A percentile compares a stretch with the other conserved stretches of the same genome.
Evolutionary conservation across 2,797 vertebrate genomes (phyloP).

Genomic region (Chiroxiphia lanceolata): DNA sequence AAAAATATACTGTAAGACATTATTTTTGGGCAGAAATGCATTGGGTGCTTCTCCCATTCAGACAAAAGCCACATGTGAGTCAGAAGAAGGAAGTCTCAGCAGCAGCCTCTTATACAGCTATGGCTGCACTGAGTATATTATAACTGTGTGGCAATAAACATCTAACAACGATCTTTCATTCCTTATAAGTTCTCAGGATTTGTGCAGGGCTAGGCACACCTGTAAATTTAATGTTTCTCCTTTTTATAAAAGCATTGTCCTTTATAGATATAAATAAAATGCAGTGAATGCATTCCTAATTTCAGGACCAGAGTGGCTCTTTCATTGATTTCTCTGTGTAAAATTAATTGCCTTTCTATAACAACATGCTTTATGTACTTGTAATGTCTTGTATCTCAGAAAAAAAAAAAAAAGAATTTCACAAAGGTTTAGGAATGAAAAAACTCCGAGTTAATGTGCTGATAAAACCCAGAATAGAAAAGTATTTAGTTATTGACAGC

Average conservation of each 20-base stretch:
- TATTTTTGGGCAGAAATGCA: not conserved
- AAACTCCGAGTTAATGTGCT: not conserved
- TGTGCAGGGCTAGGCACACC: not conserved
- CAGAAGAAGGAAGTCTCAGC: not conserved
- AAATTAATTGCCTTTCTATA: not conserved
- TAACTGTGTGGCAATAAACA: not conserved
- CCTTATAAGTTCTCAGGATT: not conserved
- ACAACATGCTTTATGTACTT: not conserved
- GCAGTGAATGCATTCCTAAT: not conserved
- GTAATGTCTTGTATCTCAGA: not conserved
- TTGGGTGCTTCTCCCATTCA: not conserved
- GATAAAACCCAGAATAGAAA: conserved; percentile 7
- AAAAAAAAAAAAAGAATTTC: not conserved
- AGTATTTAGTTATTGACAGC: conserved; percentile 32
- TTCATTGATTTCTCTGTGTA: not conserved
- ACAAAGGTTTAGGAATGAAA: not conserved
- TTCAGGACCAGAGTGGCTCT: not conserved
- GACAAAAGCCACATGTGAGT: not conserved
- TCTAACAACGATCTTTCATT: not conserved
- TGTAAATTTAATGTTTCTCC: not conserved
- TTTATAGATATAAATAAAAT: not conserved
- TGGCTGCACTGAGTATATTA: not conserved
- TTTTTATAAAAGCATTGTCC: not conserved
- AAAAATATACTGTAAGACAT: not conserved
- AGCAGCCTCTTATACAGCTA: not conserved